phyloP scores from a whole-genome alignment of 2,797 vertebrate genomes.

The Rhodeus uyekii region DNA sequence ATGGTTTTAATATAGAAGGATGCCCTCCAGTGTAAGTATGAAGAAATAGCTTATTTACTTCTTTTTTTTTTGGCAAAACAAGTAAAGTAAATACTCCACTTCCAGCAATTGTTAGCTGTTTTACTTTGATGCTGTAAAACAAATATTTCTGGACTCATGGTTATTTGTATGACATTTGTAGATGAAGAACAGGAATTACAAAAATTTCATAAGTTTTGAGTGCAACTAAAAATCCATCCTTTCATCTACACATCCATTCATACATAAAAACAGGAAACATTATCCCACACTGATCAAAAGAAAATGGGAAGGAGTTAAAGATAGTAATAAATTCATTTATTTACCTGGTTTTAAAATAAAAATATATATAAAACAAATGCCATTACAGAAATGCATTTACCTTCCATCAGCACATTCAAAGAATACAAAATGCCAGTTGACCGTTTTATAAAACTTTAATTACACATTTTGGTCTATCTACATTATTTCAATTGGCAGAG shows the following conservation, averaged over 20 bases:
- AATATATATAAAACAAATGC: background rate
- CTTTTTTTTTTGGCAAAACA: too few relatives aligned
- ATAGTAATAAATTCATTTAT: background rate
- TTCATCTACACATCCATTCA: background rate
- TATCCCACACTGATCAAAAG: background rate
- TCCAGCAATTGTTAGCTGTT: background rate
- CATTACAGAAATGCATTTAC: constrained; percentile 20
- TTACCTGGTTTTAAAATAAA: constrained; percentile 18
- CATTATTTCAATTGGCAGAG: background rate
- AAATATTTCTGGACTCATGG: background rate
- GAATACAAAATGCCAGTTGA: background rate
- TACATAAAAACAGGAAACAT: background rate
- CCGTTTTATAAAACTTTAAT: constrained; percentile 9
- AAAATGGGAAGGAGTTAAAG: background rate
- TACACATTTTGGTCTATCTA: constrained; percentile 22
- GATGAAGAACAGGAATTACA: background rate
- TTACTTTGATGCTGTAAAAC: background rate
- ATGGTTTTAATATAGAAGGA: background rate
- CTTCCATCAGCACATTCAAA: constrained; percentile 3
- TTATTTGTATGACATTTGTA: background rate
- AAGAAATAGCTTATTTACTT: background rate
- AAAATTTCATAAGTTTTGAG: background rate
- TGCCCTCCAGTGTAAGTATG: background rate
- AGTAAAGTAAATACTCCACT: background rate
- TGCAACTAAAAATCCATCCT: background rate